Evolutionary conservation across 2,113 vertebrate species (phyloP).

Genomic region (Salminus brasiliensis): DNA sequence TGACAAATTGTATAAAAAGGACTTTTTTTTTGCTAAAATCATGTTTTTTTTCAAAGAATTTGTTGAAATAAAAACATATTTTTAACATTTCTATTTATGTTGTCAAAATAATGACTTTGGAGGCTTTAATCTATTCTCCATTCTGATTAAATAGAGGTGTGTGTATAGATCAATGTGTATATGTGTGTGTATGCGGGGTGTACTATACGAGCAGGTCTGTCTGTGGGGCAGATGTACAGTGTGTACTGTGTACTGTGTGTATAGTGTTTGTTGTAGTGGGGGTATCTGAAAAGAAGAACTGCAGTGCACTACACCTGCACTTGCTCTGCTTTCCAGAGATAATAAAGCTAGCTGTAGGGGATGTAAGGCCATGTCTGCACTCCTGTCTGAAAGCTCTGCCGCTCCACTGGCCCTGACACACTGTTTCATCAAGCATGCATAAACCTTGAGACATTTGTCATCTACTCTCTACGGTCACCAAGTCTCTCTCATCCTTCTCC

Average conservation of each 20-base stretch:
- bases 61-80: too few species aligned
- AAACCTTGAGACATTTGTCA: constrained; percentile 32
- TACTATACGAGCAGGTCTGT: too few species aligned
- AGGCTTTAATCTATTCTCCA: too few species aligned
- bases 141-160: too few species aligned
- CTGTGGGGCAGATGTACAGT: too few species aligned
- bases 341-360: neutral
- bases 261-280: neutral
- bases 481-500: neutral
- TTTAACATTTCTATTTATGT: too few species aligned
- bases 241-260: neutral
- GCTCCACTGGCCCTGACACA: constrained; percentile 20
- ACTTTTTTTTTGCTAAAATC: too few species aligned
- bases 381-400: constrained; percentile 28
- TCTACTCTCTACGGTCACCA: constrained; percentile 3
- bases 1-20: too few species aligned
- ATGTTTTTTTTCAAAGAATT: too few species aligned
- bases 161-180: too few species aligned
- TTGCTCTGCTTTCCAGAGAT: neutral
- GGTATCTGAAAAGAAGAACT: neutral
- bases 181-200: too few species aligned
- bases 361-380: constrained; percentile 13
- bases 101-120: too few species aligned
- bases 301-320: neutral
- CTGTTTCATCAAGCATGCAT: constrained; percentile 29